Evolutionary conservation across 2,888 invertebrate genomes (phyloP), one percentile per base, ranked within the genome.

Genomic region (Electrophaes corylata): DNA sequence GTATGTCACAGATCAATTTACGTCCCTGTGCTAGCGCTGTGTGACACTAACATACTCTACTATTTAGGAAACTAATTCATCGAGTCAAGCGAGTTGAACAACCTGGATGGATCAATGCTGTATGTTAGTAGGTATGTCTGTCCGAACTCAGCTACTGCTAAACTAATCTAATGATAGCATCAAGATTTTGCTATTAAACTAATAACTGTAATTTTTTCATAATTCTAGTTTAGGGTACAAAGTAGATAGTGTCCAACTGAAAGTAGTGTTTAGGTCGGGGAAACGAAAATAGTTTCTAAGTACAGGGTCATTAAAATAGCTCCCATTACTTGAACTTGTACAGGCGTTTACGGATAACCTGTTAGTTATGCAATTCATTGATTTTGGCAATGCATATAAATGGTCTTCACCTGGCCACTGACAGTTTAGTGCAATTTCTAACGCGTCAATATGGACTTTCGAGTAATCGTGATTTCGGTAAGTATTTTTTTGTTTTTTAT

Each of bases 401-500:
- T 29, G 53, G 16, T 48, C 48, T 62, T 60, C 43, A 44, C 39
- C 39, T 35, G 29, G 2, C 11, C 4, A 5, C 6, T n/a, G 23
- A 8, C 16, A 51, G 60, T 57, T 64, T 61, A 67, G 55, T 62
- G 29, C 55, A 41, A 8, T 58, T 53, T 5, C n/a, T 46, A 48
- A 8, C 39, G 41, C 37, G n/a, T 26, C 61, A 73, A 69, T 60
- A 79, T 84, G 84, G 67, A 81, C 57, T 35, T 78, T 0, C 73
- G 65, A 50, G 14, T 78, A 14, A 14, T 79, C 14, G 67, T 84
- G 33, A 50, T 83, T 45, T 73, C 71, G 76, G 85, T 86, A 67
- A 84, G 81, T 46, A 16, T 12, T 20, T 48, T 49, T 31, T 39
- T 29, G 5, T 40, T 19, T 18, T 39, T 26, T 26, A n/a, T 40